These are phyloP conservation scores for Bubo blakistoni DNA, from an alignment of 2,113 vertebrate genomes.

Conservation along the genomic window DNA sequence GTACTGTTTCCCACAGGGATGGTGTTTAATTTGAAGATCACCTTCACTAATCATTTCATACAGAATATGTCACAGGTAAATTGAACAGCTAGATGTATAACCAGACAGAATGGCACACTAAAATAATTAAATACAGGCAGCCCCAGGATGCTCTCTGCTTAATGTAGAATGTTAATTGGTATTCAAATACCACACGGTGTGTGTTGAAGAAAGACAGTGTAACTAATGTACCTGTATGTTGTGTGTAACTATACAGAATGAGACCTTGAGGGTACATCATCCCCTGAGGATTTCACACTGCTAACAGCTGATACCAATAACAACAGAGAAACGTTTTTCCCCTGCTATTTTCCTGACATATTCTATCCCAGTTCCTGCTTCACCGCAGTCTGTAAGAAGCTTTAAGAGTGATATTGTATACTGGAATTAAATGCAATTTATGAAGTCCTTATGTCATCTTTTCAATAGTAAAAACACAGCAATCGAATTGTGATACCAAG, in stretches of 20 bases:
- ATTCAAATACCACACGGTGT: not conserved
- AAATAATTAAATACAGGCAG: slow-evolving; percentile 54
- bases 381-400: not conserved
- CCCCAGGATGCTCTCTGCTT: slow-evolving; percentile 48
- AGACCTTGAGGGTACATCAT: slow-evolving; percentile 54
- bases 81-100: slow-evolving; percentile 28
- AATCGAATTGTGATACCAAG: not conserved
- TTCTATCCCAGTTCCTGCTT: not conserved
- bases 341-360: slow-evolving; percentile 37
- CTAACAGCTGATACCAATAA: slow-evolving; percentile 62
- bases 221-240: slow-evolving; percentile 62
- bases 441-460: not conserved
- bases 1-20: not conserved
- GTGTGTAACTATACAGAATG: slow-evolving; percentile 10
- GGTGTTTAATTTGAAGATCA: slow-evolving; percentile 21
- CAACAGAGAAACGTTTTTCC: slow-evolving; percentile 26
- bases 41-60: slow-evolving; percentile 4
- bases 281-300: slow-evolving; percentile 53
- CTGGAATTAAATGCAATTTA: not conserved
- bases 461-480: not conserved
- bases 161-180: slow-evolving; percentile 60
- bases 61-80: slow-evolving; percentile 49
- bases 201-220: slow-evolving; percentile 51
- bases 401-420: not conserved
- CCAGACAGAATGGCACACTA: slow-evolving; percentile 8